phyloP scores from a whole-genome alignment of 2,888 invertebrate genomes.

The Augochlorella aurata region DNA sequence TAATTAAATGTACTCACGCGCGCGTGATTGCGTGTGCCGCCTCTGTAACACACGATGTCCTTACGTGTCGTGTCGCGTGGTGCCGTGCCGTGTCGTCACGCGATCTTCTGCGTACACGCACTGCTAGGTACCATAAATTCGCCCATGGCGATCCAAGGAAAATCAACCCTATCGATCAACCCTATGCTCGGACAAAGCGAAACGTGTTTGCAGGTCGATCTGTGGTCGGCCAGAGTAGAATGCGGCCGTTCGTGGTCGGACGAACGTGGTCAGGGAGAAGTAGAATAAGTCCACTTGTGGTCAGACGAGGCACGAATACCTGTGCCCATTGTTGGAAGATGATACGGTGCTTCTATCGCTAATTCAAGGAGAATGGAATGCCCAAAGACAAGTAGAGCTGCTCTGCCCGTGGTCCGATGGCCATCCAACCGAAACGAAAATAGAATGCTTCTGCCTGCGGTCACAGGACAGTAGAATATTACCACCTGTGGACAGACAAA shows the following conservation, averaged over 20 bases:
- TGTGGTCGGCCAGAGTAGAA: not conserved
- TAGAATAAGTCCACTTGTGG: not conserved
- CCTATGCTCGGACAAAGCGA: not conserved
- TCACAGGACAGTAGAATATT: too few relatives aligned
- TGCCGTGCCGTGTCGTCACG: not conserved
- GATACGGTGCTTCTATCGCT: too few relatives aligned
- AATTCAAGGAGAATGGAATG: too few relatives aligned
- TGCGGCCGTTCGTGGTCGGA: not conserved
- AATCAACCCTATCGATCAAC: not conserved
- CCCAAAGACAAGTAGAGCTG: too few relatives aligned
- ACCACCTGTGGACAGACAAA: too few relatives aligned
- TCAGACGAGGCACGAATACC: not conserved
- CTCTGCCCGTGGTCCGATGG: too few relatives aligned
- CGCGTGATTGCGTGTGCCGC: slow-evolving; percentile 41
- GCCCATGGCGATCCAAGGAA: too few relatives aligned
- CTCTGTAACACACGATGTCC: slow-evolving; percentile 25
- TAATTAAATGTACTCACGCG: slow-evolving; percentile 56
- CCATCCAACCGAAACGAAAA: too few relatives aligned
- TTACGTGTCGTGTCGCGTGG: not conserved
- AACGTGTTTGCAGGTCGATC: not conserved
- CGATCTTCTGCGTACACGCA: slow-evolving; percentile 26
- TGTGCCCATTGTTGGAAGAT: not conserved
- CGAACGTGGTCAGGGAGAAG: not conserved
- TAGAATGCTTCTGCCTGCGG: too few relatives aligned
- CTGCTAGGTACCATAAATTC: not conserved